Evolutionary conservation across 2,113 vertebrate species (phyloP).

Genomic region (Oreotrochilus melanogaster): DNA sequence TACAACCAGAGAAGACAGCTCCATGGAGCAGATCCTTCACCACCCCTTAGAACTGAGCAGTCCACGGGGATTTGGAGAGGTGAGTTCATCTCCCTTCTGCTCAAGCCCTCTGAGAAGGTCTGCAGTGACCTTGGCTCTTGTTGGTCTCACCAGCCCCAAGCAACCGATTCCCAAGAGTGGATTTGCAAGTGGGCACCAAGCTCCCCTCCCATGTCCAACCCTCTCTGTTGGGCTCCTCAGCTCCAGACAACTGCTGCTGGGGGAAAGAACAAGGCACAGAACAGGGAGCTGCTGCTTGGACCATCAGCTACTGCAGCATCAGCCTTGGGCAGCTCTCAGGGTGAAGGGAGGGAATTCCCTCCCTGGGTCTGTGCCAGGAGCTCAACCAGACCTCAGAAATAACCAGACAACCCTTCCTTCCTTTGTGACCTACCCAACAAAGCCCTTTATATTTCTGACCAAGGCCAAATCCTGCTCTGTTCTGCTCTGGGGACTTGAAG

Average conservation of each 20-base stretch:
- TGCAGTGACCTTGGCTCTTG: fast-evolving
- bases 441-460: neutral
- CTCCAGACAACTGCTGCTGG: fast-evolving
- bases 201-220: neutral
- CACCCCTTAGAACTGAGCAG: neutral
- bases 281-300: neutral
- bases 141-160: neutral
- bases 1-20: neutral
- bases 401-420: constrained; percentile 26
- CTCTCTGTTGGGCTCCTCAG: neutral
- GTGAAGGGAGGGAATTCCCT: neutral
- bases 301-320: neutral
- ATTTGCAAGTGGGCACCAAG: neutral
- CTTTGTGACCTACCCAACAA: neutral
- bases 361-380: neutral
- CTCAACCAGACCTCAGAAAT: neutral
- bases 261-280: neutral
- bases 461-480: neutral
- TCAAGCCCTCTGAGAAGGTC: neutral
- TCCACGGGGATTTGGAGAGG: fast-evolving
- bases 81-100: neutral
- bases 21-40: neutral
- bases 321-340: neutral
- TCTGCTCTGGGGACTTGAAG: neutral
- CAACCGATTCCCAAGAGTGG: neutral